phyloP scores from a whole-genome alignment of 1,140 invertebrate genomes.

The Calephelis virginiensis region DNA sequence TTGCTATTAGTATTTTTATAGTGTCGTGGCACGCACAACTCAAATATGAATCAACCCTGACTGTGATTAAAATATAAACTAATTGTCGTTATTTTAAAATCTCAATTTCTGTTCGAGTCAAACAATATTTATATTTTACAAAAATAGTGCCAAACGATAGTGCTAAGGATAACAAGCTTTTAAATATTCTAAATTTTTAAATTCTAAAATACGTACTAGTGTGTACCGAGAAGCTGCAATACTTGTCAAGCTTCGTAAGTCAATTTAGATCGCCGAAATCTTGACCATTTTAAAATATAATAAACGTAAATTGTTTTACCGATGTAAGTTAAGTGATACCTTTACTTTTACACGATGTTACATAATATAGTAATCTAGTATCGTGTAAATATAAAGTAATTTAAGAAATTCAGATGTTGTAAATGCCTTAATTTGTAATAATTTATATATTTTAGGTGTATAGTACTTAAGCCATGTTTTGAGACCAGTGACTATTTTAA shows the following conservation, averaged over 20 bases:
- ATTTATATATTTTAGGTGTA: constrained; percentile 78
- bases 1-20: constrained; percentile 57
- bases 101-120: constrained; percentile 51
- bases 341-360: constrained; percentile 75
- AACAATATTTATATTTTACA: constrained; percentile 57
- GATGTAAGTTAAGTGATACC: constrained; percentile 75
- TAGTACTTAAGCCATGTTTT: constrained; percentile 79
- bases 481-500: constrained; percentile 77
- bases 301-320: constrained; percentile 73
- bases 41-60: constrained; percentile 55
- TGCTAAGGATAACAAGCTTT: constrained; percentile 57
- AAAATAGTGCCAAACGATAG: constrained; percentile 76
- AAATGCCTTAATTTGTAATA: constrained; percentile 79
- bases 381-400: constrained; percentile 71
- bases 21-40: constrained; percentile 64
- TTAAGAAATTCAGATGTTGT: constrained; percentile 74
- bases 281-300: constrained; percentile 69
- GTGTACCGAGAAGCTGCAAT: constrained; percentile 44
- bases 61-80: constrained; percentile 72
- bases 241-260: constrained; percentile 52
- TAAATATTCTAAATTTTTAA: constrained; percentile 36
- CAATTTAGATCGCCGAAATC: constrained; percentile 74
- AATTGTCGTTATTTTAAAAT: constrained; percentile 56
- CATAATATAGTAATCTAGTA: constrained; percentile 50
- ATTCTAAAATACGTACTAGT: constrained; percentile 32